These are phyloP conservation scores for Caerostris extrusa DNA, from an alignment of 1,140 invertebrate genomes.

Conservation along the genomic window DNA sequence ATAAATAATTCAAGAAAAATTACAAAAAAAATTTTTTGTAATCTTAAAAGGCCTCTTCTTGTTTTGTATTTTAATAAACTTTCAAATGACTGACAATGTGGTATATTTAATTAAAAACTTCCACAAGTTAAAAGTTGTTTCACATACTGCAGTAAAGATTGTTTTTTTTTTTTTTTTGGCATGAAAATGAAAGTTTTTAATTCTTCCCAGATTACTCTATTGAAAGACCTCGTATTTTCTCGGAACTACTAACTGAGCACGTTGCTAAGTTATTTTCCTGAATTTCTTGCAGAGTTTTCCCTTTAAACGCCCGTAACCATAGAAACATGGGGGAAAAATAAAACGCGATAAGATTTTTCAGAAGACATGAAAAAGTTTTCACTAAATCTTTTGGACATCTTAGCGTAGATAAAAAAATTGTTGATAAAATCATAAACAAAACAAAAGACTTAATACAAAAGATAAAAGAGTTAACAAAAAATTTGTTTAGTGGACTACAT, in stretches of 20 bases:
- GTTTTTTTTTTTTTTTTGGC: background rate
- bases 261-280: background rate
- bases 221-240: background rate
- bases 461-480: slow-evolving; percentile 31
- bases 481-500: slow-evolving; percentile 39
- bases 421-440: background rate
- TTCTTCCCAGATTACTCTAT: background rate
- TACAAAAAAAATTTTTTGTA: too few species aligned
- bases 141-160: too few species aligned
- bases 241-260: background rate
- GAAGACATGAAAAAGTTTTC: slow-evolving; percentile 13
- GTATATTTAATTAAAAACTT: too few species aligned
- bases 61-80: too few species aligned
- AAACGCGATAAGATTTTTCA: background rate
- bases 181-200: background rate
- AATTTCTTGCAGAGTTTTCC: background rate
- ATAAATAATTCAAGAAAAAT: too few species aligned
- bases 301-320: background rate
- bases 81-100: too few species aligned
- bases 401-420: background rate
- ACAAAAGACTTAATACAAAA: slow-evolving; percentile 2
- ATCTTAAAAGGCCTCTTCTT: too few species aligned
- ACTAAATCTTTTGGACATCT: slow-evolving; percentile 11
- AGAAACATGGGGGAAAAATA: background rate
- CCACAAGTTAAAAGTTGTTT: too few species aligned